Conservation (phyloP, 2,888 invertebrate genomes). For the Incurvaria masculella region DNA sequence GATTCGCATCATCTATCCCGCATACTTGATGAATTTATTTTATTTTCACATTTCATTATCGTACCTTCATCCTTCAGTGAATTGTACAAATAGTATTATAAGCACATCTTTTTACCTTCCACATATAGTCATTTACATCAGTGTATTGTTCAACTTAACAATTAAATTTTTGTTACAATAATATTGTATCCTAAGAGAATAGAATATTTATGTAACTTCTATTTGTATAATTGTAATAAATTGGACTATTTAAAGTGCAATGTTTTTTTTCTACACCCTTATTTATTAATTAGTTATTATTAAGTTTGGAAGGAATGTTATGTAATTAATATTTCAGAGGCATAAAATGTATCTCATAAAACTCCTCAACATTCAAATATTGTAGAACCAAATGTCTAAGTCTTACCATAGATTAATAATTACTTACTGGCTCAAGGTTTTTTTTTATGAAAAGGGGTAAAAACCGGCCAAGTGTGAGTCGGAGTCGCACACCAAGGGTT, state of each 20-base stretch:
- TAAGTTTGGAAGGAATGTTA: too few species aligned
- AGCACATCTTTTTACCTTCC: conserved; percentile 20
- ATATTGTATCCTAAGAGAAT: conserved; percentile 5
- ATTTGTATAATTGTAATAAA: not conserved
- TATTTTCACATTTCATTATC: not conserved
- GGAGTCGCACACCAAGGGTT: too few species aligned
- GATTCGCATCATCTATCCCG: conserved; percentile 5
- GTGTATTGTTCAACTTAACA: conserved; percentile 31
- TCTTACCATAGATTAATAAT: too few species aligned
- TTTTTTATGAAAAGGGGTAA: too few species aligned
- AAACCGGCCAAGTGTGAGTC: too few species aligned
- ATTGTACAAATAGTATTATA: conserved; percentile 44
- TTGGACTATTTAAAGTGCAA: not conserved
- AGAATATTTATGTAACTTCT: conserved; percentile 5
- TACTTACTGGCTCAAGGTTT: too few species aligned
- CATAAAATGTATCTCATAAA: too few species aligned
- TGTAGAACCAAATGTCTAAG: too few species aligned
- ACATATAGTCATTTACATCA: conserved; percentile 35
- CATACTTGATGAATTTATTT: conserved; percentile 4
- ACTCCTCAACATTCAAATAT: too few species aligned
- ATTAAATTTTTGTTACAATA: conserved; percentile 23
- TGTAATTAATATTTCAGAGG: too few species aligned
- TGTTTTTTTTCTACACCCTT: not conserved
- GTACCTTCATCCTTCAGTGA: not conserved
- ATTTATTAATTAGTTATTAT: not conserved